Base-by-base conservation (phyloP, 92 coral and sea anemone genomes). In the Epizoanthus rinbou region DNA sequence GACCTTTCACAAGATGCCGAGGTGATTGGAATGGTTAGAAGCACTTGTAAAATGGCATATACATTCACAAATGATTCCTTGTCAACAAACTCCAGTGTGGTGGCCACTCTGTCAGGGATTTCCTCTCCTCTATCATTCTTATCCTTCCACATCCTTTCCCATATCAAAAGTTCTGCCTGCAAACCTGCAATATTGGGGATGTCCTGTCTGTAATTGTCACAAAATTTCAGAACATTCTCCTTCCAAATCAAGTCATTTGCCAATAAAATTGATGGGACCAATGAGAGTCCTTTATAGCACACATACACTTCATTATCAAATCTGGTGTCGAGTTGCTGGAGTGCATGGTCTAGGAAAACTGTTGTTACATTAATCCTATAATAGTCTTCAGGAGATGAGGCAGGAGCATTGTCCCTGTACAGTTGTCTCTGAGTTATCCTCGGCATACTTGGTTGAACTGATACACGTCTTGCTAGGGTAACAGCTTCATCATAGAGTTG, bases 1-100 rank as follows among this genome's bases (percentile, higher is more conserved):
- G 90, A 89, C 80, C 92, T 89, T 53, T 89, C 76, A 89, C 92
- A 89, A 74, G 89, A 74, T 81, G 92, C 79, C 24, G 85, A 89
- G 57, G 87, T 80, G 67, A 89, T 89, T 47, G 92, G 90, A 82
- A 89, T 86, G 47, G 85, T 86, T 81, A 62, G 66, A 67, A 89
- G 92, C 58, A 89, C 33, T 89, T 89, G 86, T 31, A 89, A 90
- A 18, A 86, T 89, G 41, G 92, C 28, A 73, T 79, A 86, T 33
- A 88, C 76, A 71, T 88, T 88, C 18, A 88, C 88, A 84, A 64
- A 88, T 31, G 88, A 85, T 52, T 86, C 84, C 84, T 68, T 65
- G 82, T 89, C 92, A 86, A 81, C 69, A 60, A 63, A 64, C 53
- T 80, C 80, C 86, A 89, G 83, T 74, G 92, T 86, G 82, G 71